Evolutionary conservation across 2,888 invertebrate species (phyloP).

Genomic region (Phragmatobia fuliginosa): DNA sequence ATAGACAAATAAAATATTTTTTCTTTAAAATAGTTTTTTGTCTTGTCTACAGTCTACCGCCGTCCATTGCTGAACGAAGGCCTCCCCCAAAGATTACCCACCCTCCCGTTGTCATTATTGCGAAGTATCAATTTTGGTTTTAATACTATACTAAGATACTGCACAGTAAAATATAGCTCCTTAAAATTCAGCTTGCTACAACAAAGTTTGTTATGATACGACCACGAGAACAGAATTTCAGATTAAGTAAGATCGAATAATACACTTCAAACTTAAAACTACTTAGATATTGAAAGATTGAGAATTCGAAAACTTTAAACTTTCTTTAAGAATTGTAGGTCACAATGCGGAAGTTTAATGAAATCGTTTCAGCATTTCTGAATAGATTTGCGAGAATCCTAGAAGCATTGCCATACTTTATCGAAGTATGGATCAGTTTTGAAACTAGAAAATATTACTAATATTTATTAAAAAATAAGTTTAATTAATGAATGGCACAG

Average conservation of each 20-base stretch:
- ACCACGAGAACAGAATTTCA: slow-evolving; percentile 10
- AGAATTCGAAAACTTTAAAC: slow-evolving; percentile 1
- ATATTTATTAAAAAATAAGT: background rate
- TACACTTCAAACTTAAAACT: slow-evolving; percentile 17
- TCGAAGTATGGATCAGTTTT: background rate
- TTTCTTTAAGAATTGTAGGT: slow-evolving; percentile 9
- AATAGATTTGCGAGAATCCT: background rate
- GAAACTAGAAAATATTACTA: background rate
- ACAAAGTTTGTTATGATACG: slow-evolving; percentile 9
- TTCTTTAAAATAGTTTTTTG: too few species aligned
- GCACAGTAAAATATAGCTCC: background rate
- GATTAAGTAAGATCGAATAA: slow-evolving; percentile 4
- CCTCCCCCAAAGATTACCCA: too few species aligned
- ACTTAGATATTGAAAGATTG: slow-evolving; percentile 14
- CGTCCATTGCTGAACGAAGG: too few species aligned
- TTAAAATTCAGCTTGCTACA: slow-evolving; percentile 5
- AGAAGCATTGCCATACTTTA: background rate
- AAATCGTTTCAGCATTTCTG: slow-evolving; percentile 6
- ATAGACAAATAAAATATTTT: too few species aligned
- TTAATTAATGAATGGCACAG: too few species aligned
- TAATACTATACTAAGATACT: background rate
- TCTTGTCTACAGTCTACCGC: too few species aligned
- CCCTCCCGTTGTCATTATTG: too few species aligned
- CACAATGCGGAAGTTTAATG: slow-evolving; percentile 20
- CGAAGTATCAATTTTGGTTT: background rate